Base-by-base conservation (phyloP, 2,888 invertebrate species). In the Pristionchus maxplancki region DNA sequence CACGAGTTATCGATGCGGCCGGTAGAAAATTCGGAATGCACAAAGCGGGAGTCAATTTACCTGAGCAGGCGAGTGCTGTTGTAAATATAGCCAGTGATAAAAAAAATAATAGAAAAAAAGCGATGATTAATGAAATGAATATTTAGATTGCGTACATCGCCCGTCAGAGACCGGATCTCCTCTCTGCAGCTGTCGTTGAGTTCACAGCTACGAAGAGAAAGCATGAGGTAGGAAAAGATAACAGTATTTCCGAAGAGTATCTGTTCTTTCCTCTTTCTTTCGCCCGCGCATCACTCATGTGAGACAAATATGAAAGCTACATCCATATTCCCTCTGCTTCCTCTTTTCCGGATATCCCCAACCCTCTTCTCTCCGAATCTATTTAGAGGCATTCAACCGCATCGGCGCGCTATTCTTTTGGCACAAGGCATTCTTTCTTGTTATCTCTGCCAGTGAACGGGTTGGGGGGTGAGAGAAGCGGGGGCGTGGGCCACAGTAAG, bases 101-200 rank as follows among this genome's bases (percentile, higher is more conserved):
- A 58, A 13, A 17, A 58, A 20, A n/a, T 58, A 11, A 24, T 13
- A 6, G 5, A 58, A 58, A 11, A 24, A 24, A n/a, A n/a, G n/a
- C n/a, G n/a, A n/a, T n/a, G 58, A 17, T 58, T 58, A 24, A 58
- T 24, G 17, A 58, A 20, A 58, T 58, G 17, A 58, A 11, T 50
- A 15, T 85, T 28, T 37, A 88, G 88, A 81, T 91, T 40, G 91
- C 92, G 4, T 92, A 91, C 89, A 88, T 92, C 24, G 92, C 91
- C 24, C 88, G 89, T 31, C 90, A 92, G 88, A 84, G 92, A 34
- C 92, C 92, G 28, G 91, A 91, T 89, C 88, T 92, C 13, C 87
- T 92, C 37, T 91, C 91, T 78, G 64, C 89, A 8, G 91, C 92
- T 20, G 90, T 92, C 67, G 83, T 89, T 40, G 91, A 91, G 83